Conservation (phyloP, 64 coral and sea anemone genomes). For the Montipora sp. region DNA sequence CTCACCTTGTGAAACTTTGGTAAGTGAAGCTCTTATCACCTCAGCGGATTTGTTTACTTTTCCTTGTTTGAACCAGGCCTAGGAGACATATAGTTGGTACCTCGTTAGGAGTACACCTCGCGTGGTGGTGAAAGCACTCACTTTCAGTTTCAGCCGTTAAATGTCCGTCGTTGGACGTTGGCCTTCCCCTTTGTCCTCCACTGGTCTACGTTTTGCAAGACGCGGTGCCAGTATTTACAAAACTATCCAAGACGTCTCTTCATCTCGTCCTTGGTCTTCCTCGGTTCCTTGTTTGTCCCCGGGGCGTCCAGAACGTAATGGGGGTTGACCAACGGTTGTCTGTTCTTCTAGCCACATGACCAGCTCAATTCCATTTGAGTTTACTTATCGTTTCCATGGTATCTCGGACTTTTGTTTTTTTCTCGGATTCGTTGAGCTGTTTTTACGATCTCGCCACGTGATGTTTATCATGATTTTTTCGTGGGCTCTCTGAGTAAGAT, state of each 20-base stretch:
- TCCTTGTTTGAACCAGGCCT: background rate
- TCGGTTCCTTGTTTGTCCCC: background rate
- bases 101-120: too few species aligned
- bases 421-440: background rate
- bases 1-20: background rate
- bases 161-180: background rate
- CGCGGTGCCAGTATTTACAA: too few species aligned
- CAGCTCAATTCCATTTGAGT: background rate
- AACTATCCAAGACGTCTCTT: background rate
- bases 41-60: background rate
- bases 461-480: background rate
- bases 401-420: background rate
- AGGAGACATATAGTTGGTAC: too few species aligned
- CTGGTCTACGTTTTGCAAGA: background rate
- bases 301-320: background rate
- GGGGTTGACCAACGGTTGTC: too few species aligned
- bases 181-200: background rate
- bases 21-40: background rate
- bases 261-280: background rate
- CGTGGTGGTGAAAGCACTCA: too few species aligned
- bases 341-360: background rate
- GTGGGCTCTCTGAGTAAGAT: background rate
- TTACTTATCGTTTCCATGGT: background rate
- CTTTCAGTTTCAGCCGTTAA: background rate
- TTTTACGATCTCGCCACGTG: background rate